Evolutionary conservation across 2,888 invertebrate genomes (phyloP).

Genomic region (Girardia tigrina): DNA sequence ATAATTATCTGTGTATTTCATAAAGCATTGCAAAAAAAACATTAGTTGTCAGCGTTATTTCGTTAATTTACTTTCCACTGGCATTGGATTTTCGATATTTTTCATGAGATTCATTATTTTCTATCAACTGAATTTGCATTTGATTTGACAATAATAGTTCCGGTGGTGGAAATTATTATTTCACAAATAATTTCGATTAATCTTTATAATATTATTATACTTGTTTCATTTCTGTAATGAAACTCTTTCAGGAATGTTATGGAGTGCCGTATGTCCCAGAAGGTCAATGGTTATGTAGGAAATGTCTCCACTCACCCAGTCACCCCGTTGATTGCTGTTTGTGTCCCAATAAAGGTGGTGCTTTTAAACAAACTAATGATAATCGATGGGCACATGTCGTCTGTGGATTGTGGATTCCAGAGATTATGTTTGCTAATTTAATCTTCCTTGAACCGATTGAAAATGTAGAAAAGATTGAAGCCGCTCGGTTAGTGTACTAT

Average conservation of each 20-base stretch:
- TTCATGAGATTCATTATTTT: too few species aligned
- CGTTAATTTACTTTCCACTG: too few species aligned
- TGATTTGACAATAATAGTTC: too few species aligned
- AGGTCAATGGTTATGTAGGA: slow-evolving; percentile 88
- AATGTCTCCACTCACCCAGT: slow-evolving; percentile 88
- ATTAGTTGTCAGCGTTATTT: too few species aligned
- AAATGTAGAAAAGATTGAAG: slow-evolving; percentile 83
- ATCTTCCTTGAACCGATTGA: slow-evolving; percentile 92
- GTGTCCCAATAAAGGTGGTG: slow-evolving; percentile 91
- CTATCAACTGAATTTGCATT: too few species aligned
- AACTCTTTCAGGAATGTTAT: slow-evolving; percentile 83
- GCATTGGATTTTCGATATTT: too few species aligned
- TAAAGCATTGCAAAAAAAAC: too few species aligned
- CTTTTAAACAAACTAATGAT: slow-evolving; percentile 91
- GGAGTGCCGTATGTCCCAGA: slow-evolving; percentile 92
- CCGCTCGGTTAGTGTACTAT: slow-evolving; percentile 57
- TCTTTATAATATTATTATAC: too few species aligned
- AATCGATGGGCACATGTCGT: slow-evolving; percentile 94
- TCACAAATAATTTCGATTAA: too few species aligned
- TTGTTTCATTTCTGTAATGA: too few species aligned
- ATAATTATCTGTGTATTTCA: too few species aligned
- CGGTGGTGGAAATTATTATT: too few species aligned
- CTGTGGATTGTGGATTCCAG: slow-evolving; percentile 96
- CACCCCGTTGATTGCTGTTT: slow-evolving; percentile 88
- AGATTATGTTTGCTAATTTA: slow-evolving; percentile 56